phyloP scores from a whole-genome alignment of 2,113 vertebrate genomes.

The Salminus brasiliensis region DNA sequence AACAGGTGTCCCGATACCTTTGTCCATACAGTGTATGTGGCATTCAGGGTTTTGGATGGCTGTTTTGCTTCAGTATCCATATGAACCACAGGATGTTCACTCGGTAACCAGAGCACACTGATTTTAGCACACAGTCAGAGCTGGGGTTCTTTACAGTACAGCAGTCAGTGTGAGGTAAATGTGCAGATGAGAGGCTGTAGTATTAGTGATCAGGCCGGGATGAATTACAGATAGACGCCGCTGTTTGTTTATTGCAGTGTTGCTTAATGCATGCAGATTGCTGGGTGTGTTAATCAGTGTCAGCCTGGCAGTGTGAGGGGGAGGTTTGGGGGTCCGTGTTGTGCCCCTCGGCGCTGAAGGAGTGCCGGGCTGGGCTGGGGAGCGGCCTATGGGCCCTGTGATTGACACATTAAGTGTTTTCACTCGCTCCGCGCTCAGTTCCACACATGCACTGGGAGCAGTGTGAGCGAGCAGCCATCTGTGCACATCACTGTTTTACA shows the following conservation, averaged over 20 bases:
- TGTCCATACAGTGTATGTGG: too few relatives aligned
- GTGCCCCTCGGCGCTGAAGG: slow-evolving; percentile 20
- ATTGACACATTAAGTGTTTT: slow-evolving; percentile 51
- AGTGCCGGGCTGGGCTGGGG: slow-evolving; percentile 1
- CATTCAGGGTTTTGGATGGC: too few relatives aligned
- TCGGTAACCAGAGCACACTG: not conserved
- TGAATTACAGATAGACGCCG: slow-evolving; percentile 6
- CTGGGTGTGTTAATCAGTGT: slow-evolving; percentile 22
- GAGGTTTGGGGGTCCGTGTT: not conserved
- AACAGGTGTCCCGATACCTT: too few relatives aligned
- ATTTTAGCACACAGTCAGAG: not conserved
- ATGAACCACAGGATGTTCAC: not conserved
- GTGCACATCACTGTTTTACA: slow-evolving; percentile 28
- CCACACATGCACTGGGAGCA: slow-evolving; percentile 5
- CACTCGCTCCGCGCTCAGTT: not conserved
- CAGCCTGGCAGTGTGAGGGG: not conserved
- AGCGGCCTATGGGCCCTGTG: not conserved
- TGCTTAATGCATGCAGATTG: slow-evolving; percentile 38
- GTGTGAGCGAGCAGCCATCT: slow-evolving; percentile 39
- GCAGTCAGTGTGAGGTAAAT: not conserved
- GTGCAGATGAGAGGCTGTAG: not conserved
- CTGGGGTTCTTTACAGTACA: not conserved
- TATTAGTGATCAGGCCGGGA: not conserved
- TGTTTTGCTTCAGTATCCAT: not conserved
- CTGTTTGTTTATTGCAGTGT: not conserved